phyloP scores from a whole-genome alignment of 2,113 vertebrate genomes.

The Scartelaos histophorus region DNA sequence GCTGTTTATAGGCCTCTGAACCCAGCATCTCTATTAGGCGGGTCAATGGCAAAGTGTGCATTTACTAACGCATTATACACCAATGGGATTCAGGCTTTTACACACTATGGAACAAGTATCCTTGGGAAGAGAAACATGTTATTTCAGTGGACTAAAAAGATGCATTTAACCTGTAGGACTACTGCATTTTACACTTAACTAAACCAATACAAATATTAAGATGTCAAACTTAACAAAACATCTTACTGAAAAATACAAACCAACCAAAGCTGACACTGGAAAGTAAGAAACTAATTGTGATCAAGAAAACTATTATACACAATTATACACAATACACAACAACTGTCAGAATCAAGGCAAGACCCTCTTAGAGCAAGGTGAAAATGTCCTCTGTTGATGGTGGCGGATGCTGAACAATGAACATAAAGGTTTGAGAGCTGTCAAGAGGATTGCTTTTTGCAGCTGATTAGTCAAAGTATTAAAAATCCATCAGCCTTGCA shows the following conservation, averaged over 20 bases:
- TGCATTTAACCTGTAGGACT: too few species aligned
- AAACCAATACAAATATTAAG: too few species aligned
- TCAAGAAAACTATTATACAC: neutral
- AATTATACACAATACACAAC: neutral
- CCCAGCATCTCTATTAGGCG: neutral
- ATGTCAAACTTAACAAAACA: too few species aligned
- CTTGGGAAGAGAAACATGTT: neutral
- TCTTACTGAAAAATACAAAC: too few species aligned
- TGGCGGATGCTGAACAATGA: slow-evolving; percentile 19
- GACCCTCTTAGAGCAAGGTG: too few species aligned
- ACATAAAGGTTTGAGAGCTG: slow-evolving; percentile 8
- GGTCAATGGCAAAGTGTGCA: neutral
- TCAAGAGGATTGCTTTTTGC: slow-evolving; percentile 10
- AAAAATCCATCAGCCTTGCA: slow-evolving; percentile 40
- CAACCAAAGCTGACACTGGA: too few species aligned
- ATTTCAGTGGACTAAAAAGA: neutral
- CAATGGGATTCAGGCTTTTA: neutral
- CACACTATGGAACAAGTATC: neutral
- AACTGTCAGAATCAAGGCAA: too few species aligned
- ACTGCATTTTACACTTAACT: too few species aligned
- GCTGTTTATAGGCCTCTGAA: slow-evolving; percentile 4
- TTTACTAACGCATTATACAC: neutral
- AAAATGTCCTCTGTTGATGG: neutral
- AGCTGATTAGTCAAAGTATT: slow-evolving; percentile 20
- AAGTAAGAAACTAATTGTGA: neutral